A percentile compares a stretch with the other conserved stretches of the same genome.
phyloP scores from a whole-genome alignment of 2,888 invertebrate species.

The Drosophila pseudotalamancana region DNA sequence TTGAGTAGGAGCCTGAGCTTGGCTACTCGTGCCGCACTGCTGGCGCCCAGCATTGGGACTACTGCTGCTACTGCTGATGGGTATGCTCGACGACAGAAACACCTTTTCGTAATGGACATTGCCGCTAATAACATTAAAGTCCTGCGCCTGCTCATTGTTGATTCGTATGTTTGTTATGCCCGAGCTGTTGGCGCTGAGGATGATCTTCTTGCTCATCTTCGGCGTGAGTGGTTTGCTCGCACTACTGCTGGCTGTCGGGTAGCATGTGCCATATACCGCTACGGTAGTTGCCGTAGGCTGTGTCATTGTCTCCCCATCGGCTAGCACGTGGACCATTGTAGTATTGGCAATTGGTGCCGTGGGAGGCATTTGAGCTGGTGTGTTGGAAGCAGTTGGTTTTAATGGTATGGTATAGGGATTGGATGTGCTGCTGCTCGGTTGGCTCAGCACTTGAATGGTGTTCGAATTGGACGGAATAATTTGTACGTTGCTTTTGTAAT shows the following conservation, averaged over 20 bases:
- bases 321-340: constrained; percentile 81
- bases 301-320: constrained; percentile 52
- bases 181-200: constrained; percentile 81
- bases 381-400: constrained; percentile 63
- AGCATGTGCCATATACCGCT: constrained; percentile 69
- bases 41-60: constrained; percentile 8
- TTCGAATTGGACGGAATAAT: constrained; percentile 84
- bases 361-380: constrained; percentile 39
- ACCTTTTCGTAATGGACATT: constrained; percentile 83
- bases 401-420: constrained; percentile 81
- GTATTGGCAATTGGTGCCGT: constrained; percentile 62
- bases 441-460: constrained; percentile 81
- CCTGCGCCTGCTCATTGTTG: constrained; percentile 71
- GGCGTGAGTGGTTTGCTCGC: constrained; percentile 64
- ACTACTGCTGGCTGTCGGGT: constrained; percentile 43
- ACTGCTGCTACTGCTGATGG: constrained; percentile 44
- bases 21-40: constrained; percentile 28
- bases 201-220: constrained; percentile 81
- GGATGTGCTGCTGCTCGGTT: constrained; percentile 47
- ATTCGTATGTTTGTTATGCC: constrained; percentile 83
- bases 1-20: constrained; percentile 6
- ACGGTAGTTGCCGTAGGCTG: constrained; percentile 39
- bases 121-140: constrained; percentile 57
- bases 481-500: constrained; percentile 84
- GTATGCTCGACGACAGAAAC: constrained; percentile 81